Evolutionary conservation across 2,113 vertebrate genomes (phyloP).

Genomic region (Tetrao urogallus): DNA sequence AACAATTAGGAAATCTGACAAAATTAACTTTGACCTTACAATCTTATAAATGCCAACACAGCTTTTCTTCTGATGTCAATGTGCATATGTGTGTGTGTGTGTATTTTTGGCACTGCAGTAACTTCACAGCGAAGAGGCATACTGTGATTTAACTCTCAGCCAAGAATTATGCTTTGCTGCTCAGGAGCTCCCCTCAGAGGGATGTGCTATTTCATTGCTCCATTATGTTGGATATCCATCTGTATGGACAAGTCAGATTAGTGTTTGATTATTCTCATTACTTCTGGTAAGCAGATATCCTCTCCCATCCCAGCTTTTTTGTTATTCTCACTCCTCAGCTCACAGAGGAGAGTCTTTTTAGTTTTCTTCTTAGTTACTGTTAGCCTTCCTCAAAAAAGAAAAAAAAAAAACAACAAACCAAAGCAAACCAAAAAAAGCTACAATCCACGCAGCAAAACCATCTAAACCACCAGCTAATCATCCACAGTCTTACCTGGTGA

Average conservation of each 20-base stretch:
- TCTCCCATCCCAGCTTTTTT: background rate
- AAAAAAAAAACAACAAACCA: background rate
- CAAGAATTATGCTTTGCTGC: background rate
- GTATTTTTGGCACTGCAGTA: background rate
- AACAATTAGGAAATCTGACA: conserved; percentile 60
- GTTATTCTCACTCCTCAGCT: background rate
- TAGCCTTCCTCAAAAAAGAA: background rate
- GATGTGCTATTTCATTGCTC: background rate
- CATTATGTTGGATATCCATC: background rate
- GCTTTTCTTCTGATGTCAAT: background rate
- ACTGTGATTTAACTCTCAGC: background rate
- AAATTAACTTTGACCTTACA: conserved; percentile 60
- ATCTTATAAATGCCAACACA: conserved; percentile 25
- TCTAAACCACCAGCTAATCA: background rate
- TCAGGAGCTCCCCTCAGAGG: background rate
- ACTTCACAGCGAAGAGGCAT: background rate
- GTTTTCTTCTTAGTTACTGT: background rate
- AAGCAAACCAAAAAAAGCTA: background rate
- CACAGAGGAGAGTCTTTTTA: background rate
- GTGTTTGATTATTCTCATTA: background rate
- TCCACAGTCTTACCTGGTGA: background rate
- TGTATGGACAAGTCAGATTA: background rate
- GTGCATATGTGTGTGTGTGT: background rate
- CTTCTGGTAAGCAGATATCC: background rate
- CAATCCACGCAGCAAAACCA: background rate